Percentiles rank a stretch among this genome's conserved stretches.
Evolutionary conservation across 2,888 invertebrate genomes (phyloP).

Genomic region (Eudasyphora cyanicolor): DNA sequence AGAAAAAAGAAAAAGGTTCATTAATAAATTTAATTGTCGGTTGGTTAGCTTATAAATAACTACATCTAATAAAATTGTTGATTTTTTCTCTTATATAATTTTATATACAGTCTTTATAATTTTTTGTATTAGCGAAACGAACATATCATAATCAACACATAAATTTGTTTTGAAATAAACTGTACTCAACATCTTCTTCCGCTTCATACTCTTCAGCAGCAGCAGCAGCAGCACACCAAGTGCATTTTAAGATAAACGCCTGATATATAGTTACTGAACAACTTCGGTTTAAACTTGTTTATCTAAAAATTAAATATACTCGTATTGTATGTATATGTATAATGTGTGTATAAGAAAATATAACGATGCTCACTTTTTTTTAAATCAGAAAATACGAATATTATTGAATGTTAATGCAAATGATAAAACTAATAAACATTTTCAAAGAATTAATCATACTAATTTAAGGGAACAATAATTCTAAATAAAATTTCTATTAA

Average conservation of each 20-base stretch:
- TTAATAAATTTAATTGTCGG: constrained; percentile 33
- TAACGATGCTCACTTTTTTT: background rate
- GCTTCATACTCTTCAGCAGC: background rate
- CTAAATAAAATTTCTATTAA: constrained; percentile 37
- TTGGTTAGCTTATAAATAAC: constrained; percentile 35
- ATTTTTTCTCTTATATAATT: constrained; percentile 38
- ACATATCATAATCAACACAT: background rate
- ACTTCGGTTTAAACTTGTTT: constrained; percentile 10
- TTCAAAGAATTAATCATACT: too few species aligned
- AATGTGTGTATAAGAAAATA: background rate
- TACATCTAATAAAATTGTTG: constrained; percentile 39
- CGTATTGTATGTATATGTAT: too few species aligned
- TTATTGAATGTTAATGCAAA: background rate
- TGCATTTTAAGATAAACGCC: background rate
- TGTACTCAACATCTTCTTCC: background rate
- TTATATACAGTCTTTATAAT: constrained; percentile 60
- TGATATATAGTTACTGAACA: background rate
- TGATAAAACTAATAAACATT: background rate
- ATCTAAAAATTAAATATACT: constrained; percentile 2
- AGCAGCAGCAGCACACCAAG: too few species aligned
- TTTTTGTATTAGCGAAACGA: constrained; percentile 25
- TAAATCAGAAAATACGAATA: background rate
- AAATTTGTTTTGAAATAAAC: background rate
- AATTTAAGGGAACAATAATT: background rate
- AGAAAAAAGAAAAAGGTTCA: constrained; percentile 6